A percentile compares a stretch with the other conserved stretches of the same genome.
Evolutionary conservation across 2,888 invertebrate species (phyloP).

Genomic region (Xylota segnis): DNA sequence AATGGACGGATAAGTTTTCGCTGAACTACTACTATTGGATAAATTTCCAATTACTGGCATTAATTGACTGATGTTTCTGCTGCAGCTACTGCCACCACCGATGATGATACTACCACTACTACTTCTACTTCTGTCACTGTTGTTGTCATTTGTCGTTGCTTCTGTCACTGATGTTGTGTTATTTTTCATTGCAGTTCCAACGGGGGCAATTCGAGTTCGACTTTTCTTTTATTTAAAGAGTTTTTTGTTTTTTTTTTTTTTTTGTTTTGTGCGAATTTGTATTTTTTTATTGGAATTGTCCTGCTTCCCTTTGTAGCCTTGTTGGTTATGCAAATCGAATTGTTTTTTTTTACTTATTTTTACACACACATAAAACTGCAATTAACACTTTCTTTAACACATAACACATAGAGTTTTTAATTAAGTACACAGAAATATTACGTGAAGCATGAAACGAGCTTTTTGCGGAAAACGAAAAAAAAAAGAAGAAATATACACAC

Average conservation of each 20-base stretch:
- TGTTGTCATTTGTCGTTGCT: slow-evolving; percentile 70
- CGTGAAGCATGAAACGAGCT: slow-evolving; percentile 69
- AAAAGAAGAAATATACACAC: too few species aligned
- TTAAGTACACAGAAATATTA: slow-evolving; percentile 74
- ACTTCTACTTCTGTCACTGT: slow-evolving; percentile 53
- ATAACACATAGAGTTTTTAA: slow-evolving; percentile 72
- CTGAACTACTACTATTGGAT: slow-evolving; percentile 79
- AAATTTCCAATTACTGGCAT: slow-evolving; percentile 83
- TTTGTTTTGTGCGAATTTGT: too few species aligned
- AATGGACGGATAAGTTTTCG: slow-evolving; percentile 90
- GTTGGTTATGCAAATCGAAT: slow-evolving; percentile 68
- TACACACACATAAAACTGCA: slow-evolving; percentile 68
- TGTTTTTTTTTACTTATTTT: slow-evolving; percentile 25
- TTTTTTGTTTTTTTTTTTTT: slow-evolving; percentile 58
- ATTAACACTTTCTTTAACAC: slow-evolving; percentile 76
- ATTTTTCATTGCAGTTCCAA: slow-evolving; percentile 74
- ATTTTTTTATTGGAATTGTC: slow-evolving; percentile 77
- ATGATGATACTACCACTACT: slow-evolving; percentile 64
- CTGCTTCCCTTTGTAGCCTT: slow-evolving; percentile 28
- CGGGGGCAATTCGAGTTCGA: slow-evolving; percentile 5
- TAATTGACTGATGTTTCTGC: slow-evolving; percentile 82
- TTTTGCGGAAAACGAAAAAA: slow-evolving; percentile 20
- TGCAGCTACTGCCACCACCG: slow-evolving; percentile 76
- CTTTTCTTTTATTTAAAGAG: slow-evolving; percentile 36
- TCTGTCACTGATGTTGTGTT: slow-evolving; percentile 74